Evolutionary conservation across 2,888 invertebrate genomes (phyloP).

Genomic region (Tinea pellionella): DNA sequence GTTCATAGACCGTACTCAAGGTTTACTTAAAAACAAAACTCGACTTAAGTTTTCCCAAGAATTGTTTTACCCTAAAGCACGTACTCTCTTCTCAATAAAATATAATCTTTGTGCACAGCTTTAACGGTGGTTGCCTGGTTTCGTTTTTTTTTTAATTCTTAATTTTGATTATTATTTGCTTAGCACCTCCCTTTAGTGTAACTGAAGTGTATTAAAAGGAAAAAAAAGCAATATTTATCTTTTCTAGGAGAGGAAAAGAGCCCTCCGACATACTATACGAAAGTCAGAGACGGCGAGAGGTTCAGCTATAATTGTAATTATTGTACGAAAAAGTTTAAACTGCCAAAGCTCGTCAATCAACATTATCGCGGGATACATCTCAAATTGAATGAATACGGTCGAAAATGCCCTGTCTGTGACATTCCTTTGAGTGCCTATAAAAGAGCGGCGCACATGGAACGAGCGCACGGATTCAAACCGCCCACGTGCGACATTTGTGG

Average conservation of each 20-base stretch:
- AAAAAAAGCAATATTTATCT: too few species aligned
- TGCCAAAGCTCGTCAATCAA: conserved; percentile 34
- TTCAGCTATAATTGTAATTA: conserved; percentile 24
- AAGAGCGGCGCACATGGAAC: neutral
- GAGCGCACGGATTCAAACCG: conserved; percentile 22
- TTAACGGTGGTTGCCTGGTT: too few species aligned
- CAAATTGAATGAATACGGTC: conserved; percentile 26
- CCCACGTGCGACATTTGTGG: conserved; percentile 39
- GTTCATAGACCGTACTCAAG: too few species aligned
- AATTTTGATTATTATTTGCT: neutral
- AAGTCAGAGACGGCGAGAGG: neutral
- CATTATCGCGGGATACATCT: conserved; percentile 41
- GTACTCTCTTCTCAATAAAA: too few species aligned
- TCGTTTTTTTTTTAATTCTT: too few species aligned
- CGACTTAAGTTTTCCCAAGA: too few species aligned
- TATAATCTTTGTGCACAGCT: too few species aligned
- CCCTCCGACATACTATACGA: neutral
- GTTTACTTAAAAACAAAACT: too few species aligned
- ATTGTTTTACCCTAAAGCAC: too few species aligned
- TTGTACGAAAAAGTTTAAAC: conserved; percentile 30
- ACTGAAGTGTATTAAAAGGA: too few species aligned
- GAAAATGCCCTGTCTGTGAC: conserved; percentile 9
- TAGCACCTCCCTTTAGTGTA: neutral
- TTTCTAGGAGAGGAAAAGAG: neutral
- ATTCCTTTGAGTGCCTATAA: neutral